Evolutionary conservation across 2,888 invertebrate species (phyloP), one percentile per base, ranked within the genome.

Genomic region (Lithophane leautieri): DNA sequence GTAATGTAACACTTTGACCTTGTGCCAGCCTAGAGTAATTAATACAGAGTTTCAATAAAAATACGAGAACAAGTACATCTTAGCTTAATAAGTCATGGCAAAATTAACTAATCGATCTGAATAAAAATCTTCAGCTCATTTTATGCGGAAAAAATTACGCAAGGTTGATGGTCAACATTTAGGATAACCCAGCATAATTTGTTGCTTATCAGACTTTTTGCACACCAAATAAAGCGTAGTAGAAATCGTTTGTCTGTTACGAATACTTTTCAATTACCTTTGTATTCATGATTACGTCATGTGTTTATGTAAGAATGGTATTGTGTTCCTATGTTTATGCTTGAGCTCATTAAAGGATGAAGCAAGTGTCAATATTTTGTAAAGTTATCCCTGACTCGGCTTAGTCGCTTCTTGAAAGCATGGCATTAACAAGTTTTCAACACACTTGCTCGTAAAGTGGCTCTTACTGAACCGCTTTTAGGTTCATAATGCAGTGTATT

Each of bases 351-450:
- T 78, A 78, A 25, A n/a, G 44, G 9, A 52, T 56, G 50, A 44
- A 70, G 60, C n/a, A 54, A 63, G 54, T 40, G 62, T 47, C 56
- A 76, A 76, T 76, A 56, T 76, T 47, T 58, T 42, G 75, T 28
- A 28, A 40, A 25, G n/a, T 47, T 52, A 68, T 58, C 56, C 62
- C 44, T 40, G 52, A 52, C 44, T 28, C n/a, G 12, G n/a, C 54
- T 56, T 34, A 44, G 9, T 25, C 9, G 42, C 16, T 58, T 52
- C 71, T 71, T 72, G 14, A 22, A 71, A 79, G 14, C n/a, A 16
- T 40, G 47, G n/a, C 12, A 79, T 54, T 79, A 54, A 73, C 28
- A 19, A 61, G 47, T 62, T 80, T n/a, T n/a, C n/a, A n/a, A n/a
- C n/a, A n/a, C n/a, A n/a, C n/a, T n/a, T n/a, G n/a, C n/a, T n/a